Evolutionary conservation across 2,113 vertebrate genomes (phyloP).

Genomic region (Pseudopipra pipra): DNA sequence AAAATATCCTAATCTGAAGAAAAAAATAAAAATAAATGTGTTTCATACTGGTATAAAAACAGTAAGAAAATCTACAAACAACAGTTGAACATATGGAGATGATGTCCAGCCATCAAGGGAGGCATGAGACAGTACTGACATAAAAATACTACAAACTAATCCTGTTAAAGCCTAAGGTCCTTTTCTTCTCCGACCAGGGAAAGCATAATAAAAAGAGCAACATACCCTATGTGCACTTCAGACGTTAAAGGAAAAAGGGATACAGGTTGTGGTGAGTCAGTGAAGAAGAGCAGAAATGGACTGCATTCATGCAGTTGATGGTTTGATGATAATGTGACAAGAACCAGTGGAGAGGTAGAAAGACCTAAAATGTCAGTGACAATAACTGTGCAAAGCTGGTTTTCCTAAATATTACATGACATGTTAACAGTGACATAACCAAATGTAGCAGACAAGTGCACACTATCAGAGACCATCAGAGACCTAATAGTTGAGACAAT

Average conservation of each 20-base stretch:
- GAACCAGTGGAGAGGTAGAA: background rate
- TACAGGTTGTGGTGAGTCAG: background rate
- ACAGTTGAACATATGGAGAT: background rate
- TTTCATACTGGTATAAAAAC: background rate
- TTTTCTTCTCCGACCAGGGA: background rate
- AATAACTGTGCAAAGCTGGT: background rate
- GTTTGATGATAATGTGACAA: constrained; percentile 18
- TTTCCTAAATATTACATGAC: constrained; percentile 51
- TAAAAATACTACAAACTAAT: background rate
- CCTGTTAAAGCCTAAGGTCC: background rate
- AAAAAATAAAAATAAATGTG: accelerated
- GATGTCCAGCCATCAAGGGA: background rate
- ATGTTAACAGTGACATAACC: constrained; percentile 12
- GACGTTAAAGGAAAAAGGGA: background rate
- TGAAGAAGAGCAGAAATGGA: background rate
- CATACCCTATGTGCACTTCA: background rate
- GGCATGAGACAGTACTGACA: background rate
- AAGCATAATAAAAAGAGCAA: background rate
- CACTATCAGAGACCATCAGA: background rate
- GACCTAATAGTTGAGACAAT: background rate
- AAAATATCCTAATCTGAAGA: background rate
- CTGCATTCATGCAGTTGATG: background rate
- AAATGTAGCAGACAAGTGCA: background rate
- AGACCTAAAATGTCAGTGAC: constrained; percentile 44
- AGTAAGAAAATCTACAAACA: background rate